Percentiles rank a stretch among this genome's conserved stretches.
phyloP scores from a whole-genome alignment of 2,113 vertebrate species.

The Toxotes chatareus region DNA sequence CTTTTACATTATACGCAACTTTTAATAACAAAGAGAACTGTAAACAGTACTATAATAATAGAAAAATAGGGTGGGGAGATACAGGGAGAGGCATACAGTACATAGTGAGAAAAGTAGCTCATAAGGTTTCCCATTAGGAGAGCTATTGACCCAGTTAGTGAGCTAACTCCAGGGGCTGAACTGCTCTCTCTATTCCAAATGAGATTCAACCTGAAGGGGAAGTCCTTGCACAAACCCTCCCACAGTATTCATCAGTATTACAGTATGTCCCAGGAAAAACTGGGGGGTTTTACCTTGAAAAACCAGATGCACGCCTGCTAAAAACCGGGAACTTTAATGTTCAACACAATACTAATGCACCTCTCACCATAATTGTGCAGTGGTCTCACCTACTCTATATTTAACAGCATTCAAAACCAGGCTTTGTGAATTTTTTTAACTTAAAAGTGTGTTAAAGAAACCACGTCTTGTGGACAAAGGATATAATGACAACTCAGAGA shows the following conservation, averaged over 20 bases:
- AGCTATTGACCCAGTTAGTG: slow-evolving; percentile 75
- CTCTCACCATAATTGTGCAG: not conserved
- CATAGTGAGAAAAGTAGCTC: slow-evolving; percentile 46
- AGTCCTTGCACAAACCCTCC: slow-evolving; percentile 61
- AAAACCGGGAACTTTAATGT: not conserved
- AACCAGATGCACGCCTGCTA: not conserved
- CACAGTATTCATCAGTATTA: slow-evolving; percentile 9
- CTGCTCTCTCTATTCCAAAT: slow-evolving; percentile 56
- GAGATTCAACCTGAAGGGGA: slow-evolving; percentile 72
- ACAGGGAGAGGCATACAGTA: not conserved
- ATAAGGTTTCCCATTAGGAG: slow-evolving; percentile 58
- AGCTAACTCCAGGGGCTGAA: slow-evolving; percentile 64
- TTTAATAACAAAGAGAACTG: slow-evolving; percentile 1
- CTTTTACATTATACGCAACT: not conserved
- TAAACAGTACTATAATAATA: slow-evolving; percentile 22
- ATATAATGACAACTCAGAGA: not conserved
- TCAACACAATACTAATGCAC: not conserved
- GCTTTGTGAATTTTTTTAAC: not conserved
- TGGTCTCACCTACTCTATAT: not conserved
- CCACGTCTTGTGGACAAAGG: not conserved
- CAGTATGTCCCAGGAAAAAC: slow-evolving; percentile 50
- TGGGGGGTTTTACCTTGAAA: slow-evolving; percentile 37
- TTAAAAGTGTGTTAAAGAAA: not conserved
- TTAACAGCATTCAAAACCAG: not conserved
- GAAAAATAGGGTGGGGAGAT: not conserved